Evolutionary conservation across 2,888 invertebrate species (phyloP), one percentile per base, ranked within the genome.

Genomic region (Actias luna): DNA sequence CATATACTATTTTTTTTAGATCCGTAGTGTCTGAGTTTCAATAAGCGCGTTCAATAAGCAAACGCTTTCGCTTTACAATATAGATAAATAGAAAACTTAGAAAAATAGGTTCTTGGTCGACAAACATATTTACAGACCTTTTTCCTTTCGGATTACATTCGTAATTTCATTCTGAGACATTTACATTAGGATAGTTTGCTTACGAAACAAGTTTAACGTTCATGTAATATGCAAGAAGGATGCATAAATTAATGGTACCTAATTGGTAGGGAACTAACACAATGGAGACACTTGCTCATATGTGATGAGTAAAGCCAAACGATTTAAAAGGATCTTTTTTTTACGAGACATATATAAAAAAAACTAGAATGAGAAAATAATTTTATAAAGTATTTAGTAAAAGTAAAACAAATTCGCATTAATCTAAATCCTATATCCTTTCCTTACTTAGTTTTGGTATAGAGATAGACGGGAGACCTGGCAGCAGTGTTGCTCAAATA

Each of bases 151-250:
- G 18, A 36, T 58, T 35, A 62, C 36, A 7, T 35, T 36, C 50
- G 36, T 27, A 62, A 59, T 62, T 52, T 59, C 16, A 35, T 46
- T 58, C 42, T 58, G 62, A 27, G 46, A 59, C 36, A 59, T 50
- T 31, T 25, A 64, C 33, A 57, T 59, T 33, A 61, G 59, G 55
- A 64, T 25, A 59, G 46, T 36, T 58, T 61, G 52, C 58, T 50
- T 46, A 58, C 58, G 36, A 5, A 63, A 25, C 39, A 55, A 55
- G 39, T 39, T 31, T 61, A 65, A 55, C 46, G n/a, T 64, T 71
- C 70, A 66, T 70, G 67, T 67, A 69, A 69, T 71, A 70, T 69
- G 64, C 59, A 62, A 50, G 65, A 65, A 31, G 63, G 59, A 59
- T 59, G 61, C 36, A 58, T 46, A 60, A 60, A 65, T 69, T 67